Evolutionary conservation across 2,888 invertebrate species (phyloP), one percentile per base, ranked within the genome.

Genomic region (Melipona beecheii): DNA sequence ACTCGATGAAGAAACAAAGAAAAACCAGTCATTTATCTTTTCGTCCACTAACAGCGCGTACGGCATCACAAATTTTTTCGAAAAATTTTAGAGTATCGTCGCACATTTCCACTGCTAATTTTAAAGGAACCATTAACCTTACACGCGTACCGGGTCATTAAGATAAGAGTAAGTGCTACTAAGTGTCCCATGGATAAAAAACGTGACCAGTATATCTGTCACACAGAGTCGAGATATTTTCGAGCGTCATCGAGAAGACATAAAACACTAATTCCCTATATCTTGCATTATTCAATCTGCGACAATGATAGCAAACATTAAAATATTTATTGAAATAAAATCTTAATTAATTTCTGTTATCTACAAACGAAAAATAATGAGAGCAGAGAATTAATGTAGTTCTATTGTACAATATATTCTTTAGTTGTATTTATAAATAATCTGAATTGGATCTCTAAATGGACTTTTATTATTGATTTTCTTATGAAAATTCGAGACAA

Each of bases 141-240:
- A 93, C 91, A 91, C 91, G 92, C 92, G 91, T 92, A 91, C 91
- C 92, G 86, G 92, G 94, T 94, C 94, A 93, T 94, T 94, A 94
- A 94, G 94, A 94, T 94, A 94, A 93, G 92, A 92, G 94, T 94
- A 94, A 94, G 94, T 94, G 94, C 94, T 94, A 94, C 94, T 94
- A 94, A 94, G 94, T 94, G 94, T 94, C 94, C 91, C 89, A 87
- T 81, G 92, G 94, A 94, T 94, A 94, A 94, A 93, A 89, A 87
- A 92, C 90, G 91, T 90, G 91, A 86, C 86, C 90, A 82, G 87
- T 81, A 81, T 89, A 87, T 87, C 81, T 83, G 90, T 87, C 85
- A 82, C 85, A 83, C 82, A 80, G 82, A 84, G 76, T 79, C 84
- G 69, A 80, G 81, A 65, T 74, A 43, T 77, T 76, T 77, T 58